Conservation (phyloP, 2,113 vertebrate species). For the Platanista minor region DNA sequence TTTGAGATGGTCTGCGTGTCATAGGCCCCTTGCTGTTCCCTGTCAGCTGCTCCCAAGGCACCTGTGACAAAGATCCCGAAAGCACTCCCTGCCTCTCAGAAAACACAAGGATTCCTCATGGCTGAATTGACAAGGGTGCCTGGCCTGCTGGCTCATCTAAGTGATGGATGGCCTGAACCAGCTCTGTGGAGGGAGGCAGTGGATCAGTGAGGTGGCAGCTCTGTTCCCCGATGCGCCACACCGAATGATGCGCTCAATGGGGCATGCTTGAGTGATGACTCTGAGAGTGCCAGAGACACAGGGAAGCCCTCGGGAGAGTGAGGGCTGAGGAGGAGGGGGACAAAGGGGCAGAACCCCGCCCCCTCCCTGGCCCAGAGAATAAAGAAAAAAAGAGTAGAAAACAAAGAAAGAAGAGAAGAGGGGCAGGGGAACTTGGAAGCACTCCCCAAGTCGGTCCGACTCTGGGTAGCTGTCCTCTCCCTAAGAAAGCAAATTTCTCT, state of each 20-base stretch:
- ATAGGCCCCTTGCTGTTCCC: not conserved
- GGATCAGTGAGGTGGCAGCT: not conserved
- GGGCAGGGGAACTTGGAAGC: not conserved
- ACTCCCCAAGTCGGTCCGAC: fast-evolving
- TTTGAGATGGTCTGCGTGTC: not conserved
- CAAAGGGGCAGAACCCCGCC: not conserved
- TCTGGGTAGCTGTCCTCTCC: not conserved
- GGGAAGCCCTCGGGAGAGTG: not conserved
- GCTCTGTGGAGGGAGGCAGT: not conserved
- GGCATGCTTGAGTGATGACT: not conserved
- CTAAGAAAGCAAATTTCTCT: not conserved
- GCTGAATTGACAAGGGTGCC: not conserved
- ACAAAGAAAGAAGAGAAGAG: not conserved
- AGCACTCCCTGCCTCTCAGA: not conserved
- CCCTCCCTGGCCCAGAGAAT: not conserved
- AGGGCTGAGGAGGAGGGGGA: not conserved
- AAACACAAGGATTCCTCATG: not conserved
- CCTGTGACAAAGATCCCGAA: not conserved
- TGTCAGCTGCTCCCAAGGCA: not conserved
- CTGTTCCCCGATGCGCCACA: not conserved
- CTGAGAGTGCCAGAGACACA: not conserved
- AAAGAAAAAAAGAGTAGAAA: not conserved
- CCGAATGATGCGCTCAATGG: not conserved
- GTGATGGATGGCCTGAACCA: not conserved
- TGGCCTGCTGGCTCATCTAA: not conserved